Conservation (phyloP, 2,113 vertebrate species). For the Saccopteryx leptura region DNA sequence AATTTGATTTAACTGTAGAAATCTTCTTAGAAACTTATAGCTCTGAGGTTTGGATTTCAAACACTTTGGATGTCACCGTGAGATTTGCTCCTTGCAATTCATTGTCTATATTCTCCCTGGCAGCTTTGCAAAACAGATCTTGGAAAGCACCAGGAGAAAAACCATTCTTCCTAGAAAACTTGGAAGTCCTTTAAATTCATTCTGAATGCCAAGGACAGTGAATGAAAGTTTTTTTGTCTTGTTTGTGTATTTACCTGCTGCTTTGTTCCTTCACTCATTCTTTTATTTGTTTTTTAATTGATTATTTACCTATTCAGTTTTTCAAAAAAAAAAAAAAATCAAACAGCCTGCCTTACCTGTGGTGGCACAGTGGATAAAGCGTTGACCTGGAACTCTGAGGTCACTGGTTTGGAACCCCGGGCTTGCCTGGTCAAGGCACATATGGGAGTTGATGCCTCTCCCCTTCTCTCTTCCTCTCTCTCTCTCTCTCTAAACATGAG, state of each 20-base stretch:
- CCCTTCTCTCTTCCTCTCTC: too few species aligned
- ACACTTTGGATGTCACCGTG: conserved; percentile 84
- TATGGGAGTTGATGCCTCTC: too few species aligned
- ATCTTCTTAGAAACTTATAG: conserved; percentile 52
- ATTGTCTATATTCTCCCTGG: conserved; percentile 87
- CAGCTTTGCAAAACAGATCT: conserved; percentile 89
- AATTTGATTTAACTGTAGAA: conserved; percentile 74
- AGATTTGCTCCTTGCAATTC: conserved; percentile 86
- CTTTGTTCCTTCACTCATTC: conserved; percentile 30
- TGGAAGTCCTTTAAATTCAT: conserved; percentile 77
- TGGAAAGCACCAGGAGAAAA: conserved; percentile 86
- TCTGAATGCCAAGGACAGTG: conserved; percentile 65
- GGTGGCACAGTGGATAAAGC: too few species aligned
- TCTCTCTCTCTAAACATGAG: too few species aligned
- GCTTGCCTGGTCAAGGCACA: too few species aligned
- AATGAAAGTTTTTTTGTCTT: conserved; percentile 60
- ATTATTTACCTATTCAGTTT: conserved; percentile 46
- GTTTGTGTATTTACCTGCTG: background rate
- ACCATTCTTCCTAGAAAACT: conserved; percentile 85
- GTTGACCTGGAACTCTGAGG: too few species aligned
- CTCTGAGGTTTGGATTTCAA: conserved; percentile 72
- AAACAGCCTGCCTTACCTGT: too few species aligned
- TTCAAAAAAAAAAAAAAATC: background rate
- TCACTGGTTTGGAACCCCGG: too few species aligned
- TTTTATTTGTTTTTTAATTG: background rate